Conservation (phyloP, 2,797 vertebrate species). For the Pachyuromys duprasi region DNA sequence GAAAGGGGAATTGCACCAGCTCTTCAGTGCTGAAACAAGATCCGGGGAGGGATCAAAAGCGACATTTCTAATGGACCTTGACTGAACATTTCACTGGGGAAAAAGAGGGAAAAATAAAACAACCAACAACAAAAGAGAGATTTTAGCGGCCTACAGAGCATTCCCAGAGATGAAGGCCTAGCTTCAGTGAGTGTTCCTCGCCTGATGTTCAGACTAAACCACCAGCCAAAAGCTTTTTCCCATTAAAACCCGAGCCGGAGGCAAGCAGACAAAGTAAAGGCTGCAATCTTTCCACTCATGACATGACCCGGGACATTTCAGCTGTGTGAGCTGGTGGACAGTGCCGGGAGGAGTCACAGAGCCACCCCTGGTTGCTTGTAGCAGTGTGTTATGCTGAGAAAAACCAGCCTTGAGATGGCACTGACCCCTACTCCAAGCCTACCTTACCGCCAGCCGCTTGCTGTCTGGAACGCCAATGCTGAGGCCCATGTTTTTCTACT, state of each 20-base stretch:
- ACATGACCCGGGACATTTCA: neutral
- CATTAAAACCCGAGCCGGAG: neutral
- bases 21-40: neutral
- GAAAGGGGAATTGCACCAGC: neutral
- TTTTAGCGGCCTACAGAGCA: neutral
- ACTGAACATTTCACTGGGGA: neutral
- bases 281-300: neutral
- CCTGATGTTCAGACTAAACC: neutral
- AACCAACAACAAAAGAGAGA: neutral
- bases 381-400: neutral
- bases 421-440: neutral
- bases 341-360: neutral
- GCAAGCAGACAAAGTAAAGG: neutral
- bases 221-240: neutral
- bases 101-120: neutral
- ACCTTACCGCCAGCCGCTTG: neutral
- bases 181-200: neutral
- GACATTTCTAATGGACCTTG: neutral
- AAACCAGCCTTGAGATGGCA: fast-evolving
- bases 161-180: neutral
- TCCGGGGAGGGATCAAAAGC: neutral
- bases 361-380: neutral
- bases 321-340: neutral
- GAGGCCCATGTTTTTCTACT: neutral
- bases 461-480: neutral